These are phyloP conservation scores for Mico argentatus DNA, from an alignment of 2,797 vertebrate species.

Conservation along the genomic window DNA sequence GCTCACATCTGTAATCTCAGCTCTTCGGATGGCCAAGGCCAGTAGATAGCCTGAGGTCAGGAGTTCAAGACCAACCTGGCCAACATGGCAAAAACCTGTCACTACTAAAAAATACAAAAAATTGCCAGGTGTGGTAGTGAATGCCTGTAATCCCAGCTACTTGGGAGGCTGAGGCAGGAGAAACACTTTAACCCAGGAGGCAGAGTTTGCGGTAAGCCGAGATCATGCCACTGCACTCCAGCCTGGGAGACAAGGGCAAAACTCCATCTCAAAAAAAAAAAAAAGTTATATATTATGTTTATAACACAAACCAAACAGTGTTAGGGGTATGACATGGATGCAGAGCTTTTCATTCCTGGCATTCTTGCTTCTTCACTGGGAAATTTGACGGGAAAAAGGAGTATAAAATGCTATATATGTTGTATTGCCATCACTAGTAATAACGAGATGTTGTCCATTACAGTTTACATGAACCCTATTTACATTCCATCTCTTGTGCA, in stretches of 20 bases:
- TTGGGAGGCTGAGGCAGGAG: neutral
- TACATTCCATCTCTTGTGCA: neutral
- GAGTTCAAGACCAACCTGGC: neutral
- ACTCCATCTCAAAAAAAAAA: neutral
- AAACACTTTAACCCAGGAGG: neutral
- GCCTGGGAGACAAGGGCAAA: neutral
- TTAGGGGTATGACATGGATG: neutral
- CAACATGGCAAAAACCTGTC: neutral
- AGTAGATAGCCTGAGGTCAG: neutral
- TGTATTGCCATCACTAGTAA: neutral
- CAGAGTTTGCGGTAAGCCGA: fast-evolving
- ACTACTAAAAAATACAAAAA: neutral
- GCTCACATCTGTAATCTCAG: neutral
- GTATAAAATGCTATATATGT: neutral
- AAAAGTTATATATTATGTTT: neutral
- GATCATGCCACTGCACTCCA: neutral
- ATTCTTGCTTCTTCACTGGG: neutral
- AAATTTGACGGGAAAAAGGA: neutral
- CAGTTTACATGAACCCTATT: neutral
- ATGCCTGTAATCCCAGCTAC: neutral
- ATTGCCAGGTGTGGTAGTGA: neutral
- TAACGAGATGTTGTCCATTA: neutral
- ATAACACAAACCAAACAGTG: neutral
- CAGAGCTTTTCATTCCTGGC: neutral
- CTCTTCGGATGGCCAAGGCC: neutral